Evolutionary conservation across 2,797 vertebrate genomes (phyloP), one percentile per base, ranked within the genome.

Genomic region (Coreius guichenoti): DNA sequence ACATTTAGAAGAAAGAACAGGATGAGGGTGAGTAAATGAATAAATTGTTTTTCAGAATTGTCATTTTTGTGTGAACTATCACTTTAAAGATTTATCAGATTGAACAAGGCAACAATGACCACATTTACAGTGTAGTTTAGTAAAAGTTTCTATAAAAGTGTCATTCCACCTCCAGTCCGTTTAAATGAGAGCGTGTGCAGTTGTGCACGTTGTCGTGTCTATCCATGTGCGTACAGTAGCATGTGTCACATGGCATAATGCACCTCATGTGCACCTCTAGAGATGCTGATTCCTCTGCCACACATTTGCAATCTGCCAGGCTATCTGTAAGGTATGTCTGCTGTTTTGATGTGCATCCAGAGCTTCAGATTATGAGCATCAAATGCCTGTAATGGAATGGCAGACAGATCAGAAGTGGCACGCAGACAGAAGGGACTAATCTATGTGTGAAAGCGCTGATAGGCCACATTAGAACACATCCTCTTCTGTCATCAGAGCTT

Each of bases 381-480:
- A 33, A 67, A 76, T 67, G 23, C 8, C n/a, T 58, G 1, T 76
- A 72, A 87, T 88, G 89, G 78, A 86, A 78, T 88, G 8, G 82
- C 81, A n/a, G 83, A 86, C 83, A 80, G 87, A 45, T 45, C 73
- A 88, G 85, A 91, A 89, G 33, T 77, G 75, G 63, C 82, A 77
- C 13, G 2, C 75, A 69, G 17, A 84, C 36, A 78, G 74, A 63
- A 85, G 90, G 87, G 90, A 69, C 68, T 89, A 90, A 91, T 93
- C 90, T 93, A 88, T 89, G 91, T 93, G 92, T 89, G 90, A 91
- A 92, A 92, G 92, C 58, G 85, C 86, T 91, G 92, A 93, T 93
- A 90, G 88, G 92, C 91, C 93, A 91, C 92, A 92, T 95, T 94
- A 94, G 87, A 92, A 92, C 90, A 90, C 90, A 84, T 92, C 92